A percentile compares a stretch with the other conserved stretches of the same genome.
phyloP scores from a whole-genome alignment of 2,113 vertebrate genomes.

The Pygoscelis adeliae region DNA sequence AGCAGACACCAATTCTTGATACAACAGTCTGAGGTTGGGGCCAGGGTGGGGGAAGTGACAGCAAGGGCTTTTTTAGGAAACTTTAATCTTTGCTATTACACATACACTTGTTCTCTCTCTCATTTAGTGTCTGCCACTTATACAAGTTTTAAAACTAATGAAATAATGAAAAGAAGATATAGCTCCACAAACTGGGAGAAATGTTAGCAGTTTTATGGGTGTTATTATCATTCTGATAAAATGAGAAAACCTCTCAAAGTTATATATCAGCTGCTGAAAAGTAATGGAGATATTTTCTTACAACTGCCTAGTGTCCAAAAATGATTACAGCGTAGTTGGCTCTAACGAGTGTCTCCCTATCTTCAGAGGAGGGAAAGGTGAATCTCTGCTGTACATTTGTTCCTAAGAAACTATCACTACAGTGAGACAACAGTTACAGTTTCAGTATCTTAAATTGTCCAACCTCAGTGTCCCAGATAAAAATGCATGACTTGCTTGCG shows the following conservation, averaged over 20 bases:
- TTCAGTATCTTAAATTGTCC: neutral
- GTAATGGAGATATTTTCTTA: neutral
- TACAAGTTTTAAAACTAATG: neutral
- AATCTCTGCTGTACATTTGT: neutral
- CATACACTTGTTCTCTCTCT: neutral
- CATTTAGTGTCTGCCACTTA: neutral
- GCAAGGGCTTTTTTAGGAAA: neutral
- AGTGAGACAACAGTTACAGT: neutral
- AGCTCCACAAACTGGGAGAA: neutral
- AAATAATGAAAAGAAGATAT: neutral
- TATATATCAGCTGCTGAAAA: neutral
- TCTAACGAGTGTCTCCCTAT: neutral
- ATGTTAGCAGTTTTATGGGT: neutral
- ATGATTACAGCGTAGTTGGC: neutral
- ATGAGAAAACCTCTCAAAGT: neutral
- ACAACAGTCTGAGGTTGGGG: neutral
- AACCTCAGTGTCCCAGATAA: neutral
- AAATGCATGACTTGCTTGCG: neutral
- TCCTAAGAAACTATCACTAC: neutral
- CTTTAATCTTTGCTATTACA: neutral
- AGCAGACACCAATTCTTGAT: neutral
- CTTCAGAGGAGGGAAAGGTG: neutral
- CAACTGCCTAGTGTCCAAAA: neutral
- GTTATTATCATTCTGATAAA: neutral
- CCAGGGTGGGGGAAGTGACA: rapidly evolving